Percentiles rank a stretch among this genome's conserved stretches.
Evolutionary conservation across 37 sponge, comb jelly and placozoan species (phyloP).

Genomic region (Eunapius fragilis): DNA sequence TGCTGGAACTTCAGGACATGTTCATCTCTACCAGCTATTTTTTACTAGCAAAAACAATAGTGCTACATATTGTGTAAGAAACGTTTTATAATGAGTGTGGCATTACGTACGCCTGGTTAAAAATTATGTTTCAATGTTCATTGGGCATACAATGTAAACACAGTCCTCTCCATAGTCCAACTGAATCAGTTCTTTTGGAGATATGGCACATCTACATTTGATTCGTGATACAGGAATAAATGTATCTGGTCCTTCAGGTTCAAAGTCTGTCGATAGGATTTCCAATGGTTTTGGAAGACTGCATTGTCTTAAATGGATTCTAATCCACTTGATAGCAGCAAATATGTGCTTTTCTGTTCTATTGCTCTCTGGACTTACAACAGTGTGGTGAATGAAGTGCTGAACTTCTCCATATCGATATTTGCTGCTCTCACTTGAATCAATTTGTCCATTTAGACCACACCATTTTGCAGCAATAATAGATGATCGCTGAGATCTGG

Average conservation of each 20-base stretch:
- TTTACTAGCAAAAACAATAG: too few relatives aligned
- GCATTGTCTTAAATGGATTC: background rate
- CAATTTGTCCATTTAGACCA: background rate
- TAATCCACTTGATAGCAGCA: background rate
- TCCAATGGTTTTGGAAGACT: background rate
- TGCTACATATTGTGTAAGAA: background rate
- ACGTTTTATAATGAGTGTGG: background rate
- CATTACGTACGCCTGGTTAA: background rate
- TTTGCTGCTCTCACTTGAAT: background rate
- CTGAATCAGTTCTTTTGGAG: background rate
- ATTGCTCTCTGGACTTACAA: background rate
- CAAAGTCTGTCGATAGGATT: background rate
- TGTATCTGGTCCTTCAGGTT: background rate
- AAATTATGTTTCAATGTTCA: background rate
- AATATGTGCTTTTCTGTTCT: background rate
- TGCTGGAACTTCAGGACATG: too few relatives aligned
- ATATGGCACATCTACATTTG: background rate
- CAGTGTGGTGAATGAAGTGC: background rate
- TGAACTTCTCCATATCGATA: background rate
- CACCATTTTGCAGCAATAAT: background rate
- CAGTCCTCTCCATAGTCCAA: background rate
- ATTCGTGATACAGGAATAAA: constrained; percentile 1
- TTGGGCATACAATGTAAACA: background rate
- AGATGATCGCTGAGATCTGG: constrained; percentile 1
- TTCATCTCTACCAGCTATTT: too few relatives aligned